Evolutionary conservation across 2,888 invertebrate species (phyloP).

Genomic region (Napeogenes inachia): DNA sequence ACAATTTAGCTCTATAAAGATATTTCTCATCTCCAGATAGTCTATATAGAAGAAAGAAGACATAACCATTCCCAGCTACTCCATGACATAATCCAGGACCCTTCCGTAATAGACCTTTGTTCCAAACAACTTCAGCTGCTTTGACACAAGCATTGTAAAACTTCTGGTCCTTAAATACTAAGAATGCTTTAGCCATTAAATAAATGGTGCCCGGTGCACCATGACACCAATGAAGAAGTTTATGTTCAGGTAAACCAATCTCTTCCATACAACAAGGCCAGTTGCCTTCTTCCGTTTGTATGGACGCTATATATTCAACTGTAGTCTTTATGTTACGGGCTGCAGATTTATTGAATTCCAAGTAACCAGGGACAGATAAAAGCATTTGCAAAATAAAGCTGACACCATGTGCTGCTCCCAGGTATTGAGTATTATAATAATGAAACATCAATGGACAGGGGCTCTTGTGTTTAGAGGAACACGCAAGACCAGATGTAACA

Average conservation of each 20-base stretch:
- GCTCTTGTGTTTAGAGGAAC: conserved; percentile 77
- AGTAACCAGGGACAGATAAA: conserved; percentile 70
- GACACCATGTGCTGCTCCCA: conserved; percentile 81
- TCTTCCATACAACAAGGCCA: conserved; percentile 87
- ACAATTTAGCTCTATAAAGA: conserved; percentile 84
- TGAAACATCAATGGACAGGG: conserved; percentile 86
- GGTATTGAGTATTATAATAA: conserved; percentile 84
- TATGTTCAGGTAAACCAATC: conserved; percentile 77
- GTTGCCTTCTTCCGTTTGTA: conserved; percentile 85
- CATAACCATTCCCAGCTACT: conserved; percentile 89
- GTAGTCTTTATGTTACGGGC: conserved; percentile 79
- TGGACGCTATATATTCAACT: conserved; percentile 80
- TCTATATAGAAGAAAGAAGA: conserved; percentile 85
- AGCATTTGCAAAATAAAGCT: conserved; percentile 78
- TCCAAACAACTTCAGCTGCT: conserved; percentile 88
- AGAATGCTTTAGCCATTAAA: conserved; percentile 87
- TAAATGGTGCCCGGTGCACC: conserved; percentile 91
- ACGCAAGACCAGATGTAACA: conserved; percentile 83
- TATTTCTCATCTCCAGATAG: conserved; percentile 84
- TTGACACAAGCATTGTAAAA: conserved; percentile 82
- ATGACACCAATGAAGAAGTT: conserved; percentile 94
- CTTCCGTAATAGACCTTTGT: conserved; percentile 87
- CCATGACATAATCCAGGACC: conserved; percentile 96
- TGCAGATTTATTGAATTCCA: conserved; percentile 70
- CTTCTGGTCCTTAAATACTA: conserved; percentile 83